Evolutionary conservation across 1,140 invertebrate species (phyloP).

Genomic region (Bilobella aurantiaca): DNA sequence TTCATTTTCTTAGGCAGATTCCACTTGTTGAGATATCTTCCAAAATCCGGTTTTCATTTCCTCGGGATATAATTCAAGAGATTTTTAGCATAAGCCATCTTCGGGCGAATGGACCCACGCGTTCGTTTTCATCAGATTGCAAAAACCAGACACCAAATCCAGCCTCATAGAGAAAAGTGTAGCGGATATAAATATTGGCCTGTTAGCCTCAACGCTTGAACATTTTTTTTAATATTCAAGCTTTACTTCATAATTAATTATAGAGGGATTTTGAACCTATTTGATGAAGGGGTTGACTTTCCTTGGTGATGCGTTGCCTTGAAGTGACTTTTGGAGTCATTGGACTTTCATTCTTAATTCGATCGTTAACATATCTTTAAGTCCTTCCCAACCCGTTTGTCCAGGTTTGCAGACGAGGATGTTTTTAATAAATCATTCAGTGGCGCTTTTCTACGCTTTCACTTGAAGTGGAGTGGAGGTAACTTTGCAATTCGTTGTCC

Average conservation of each 20-base stretch:
- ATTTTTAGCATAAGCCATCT: neutral
- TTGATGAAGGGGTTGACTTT: too few species aligned
- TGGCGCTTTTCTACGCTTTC: neutral
- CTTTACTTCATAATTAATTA: neutral
- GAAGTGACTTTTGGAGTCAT: neutral
- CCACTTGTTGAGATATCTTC: neutral
- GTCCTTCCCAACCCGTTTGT: neutral
- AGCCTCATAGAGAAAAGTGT: neutral
- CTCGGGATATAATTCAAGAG: neutral
- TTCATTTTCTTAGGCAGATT: conserved; percentile 1
- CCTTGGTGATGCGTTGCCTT: neutral
- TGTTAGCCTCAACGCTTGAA: neutral
- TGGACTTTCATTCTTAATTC: neutral
- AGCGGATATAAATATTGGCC: neutral
- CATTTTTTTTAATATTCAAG: neutral
- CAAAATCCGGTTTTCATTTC: conserved; percentile 1
- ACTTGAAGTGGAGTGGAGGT: too few species aligned
- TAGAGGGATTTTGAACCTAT: too few species aligned
- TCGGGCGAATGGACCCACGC: neutral
- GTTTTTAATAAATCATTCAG: neutral
- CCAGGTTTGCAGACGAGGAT: neutral
- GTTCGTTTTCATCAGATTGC: neutral
- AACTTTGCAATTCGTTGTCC: too few species aligned
- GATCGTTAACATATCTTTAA: neutral
- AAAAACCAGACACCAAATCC: neutral